Percentiles rank a stretch among this genome's conserved stretches.
phyloP scores from a whole-genome alignment of 1,140 invertebrate species.

The Lethocerus indicus region DNA sequence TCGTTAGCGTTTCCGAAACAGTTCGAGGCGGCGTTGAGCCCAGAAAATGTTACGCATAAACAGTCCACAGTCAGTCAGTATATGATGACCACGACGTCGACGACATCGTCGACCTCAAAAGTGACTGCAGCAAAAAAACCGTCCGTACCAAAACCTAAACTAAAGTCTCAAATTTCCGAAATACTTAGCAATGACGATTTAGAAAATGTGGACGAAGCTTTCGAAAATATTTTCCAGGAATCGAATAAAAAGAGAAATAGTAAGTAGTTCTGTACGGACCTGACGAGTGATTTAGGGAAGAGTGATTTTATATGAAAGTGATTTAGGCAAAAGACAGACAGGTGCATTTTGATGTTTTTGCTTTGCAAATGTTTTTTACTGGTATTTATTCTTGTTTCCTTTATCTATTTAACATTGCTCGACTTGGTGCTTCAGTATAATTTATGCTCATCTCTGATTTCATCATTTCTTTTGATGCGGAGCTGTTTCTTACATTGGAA shows the following conservation, averaged over 20 bases:
- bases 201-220: conserved; percentile 27
- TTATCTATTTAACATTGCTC: no score
- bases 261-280: conserved; percentile 1
- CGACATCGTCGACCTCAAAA: conserved; percentile 15
- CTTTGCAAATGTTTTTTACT: no score
- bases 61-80: conserved; percentile 64
- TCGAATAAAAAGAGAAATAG: conserved; percentile 15
- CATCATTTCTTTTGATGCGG: no score
- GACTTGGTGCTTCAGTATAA: no score
- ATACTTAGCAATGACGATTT: conserved; percentile 19
- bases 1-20: conserved; percentile 50
- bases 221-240: conserved; percentile 22
- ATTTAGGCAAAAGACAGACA: background rate
- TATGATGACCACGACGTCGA: conserved; percentile 25
- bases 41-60: conserved; percentile 52
- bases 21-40: conserved; percentile 57
- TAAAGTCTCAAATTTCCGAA: conserved; percentile 14
- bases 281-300: background rate
- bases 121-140: conserved; percentile 11
- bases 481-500: no score
- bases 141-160: conserved; percentile 1
- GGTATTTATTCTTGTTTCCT: no score
- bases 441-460: no score
- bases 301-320: no score
- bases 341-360: background rate